Evolutionary conservation across 2,113 vertebrate genomes (phyloP), one percentile per base, ranked within the genome.

Genomic region (Zingel zingel): DNA sequence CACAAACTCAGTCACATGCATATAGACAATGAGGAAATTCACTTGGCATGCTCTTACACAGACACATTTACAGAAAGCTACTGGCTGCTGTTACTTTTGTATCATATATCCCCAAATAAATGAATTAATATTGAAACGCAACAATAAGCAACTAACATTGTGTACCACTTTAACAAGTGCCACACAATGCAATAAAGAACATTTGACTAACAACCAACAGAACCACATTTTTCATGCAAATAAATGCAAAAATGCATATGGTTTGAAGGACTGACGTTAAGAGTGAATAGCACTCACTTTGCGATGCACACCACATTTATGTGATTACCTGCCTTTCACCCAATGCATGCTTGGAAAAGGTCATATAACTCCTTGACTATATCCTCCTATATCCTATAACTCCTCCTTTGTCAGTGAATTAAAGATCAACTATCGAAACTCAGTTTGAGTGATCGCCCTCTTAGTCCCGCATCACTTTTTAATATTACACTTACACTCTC

Each of bases 381-480:
- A n/a, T n/a, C n/a, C n/a, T n/a, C n/a, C n/a, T n/a, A n/a, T n/a
- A n/a, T n/a, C n/a, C n/a, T n/a, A n/a, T n/a, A n/a, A n/a, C 47
- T 48, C 25, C n/a, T 10, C 6, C 15, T 12, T 47, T 65, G 59
- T 77, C 61, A 65, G n/a, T 14, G 39, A 30, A 36, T 57, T n/a
- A 51, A 33, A 81, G 19, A 71, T 65, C 19, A 30, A 57, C 56
- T 13, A 5, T 57, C 2, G 21, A 12, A 65, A 33, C 10, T 54
- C 51, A 47, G 13, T 19, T 15, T 58, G 64, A 78, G 12, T 36
- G 82, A 85, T 68, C 0, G 58, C 33, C 65, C 65, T 25, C 43
- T 77, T 45, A 50, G 23, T 12, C 15, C 53, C 0, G 18, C 70
- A 68, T 69, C 58, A 57, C 56, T 51, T 74, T 75, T 79, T 61